Evolutionary conservation across 1,140 invertebrate genomes (phyloP).

Genomic region (Hesperophylax magnus): DNA sequence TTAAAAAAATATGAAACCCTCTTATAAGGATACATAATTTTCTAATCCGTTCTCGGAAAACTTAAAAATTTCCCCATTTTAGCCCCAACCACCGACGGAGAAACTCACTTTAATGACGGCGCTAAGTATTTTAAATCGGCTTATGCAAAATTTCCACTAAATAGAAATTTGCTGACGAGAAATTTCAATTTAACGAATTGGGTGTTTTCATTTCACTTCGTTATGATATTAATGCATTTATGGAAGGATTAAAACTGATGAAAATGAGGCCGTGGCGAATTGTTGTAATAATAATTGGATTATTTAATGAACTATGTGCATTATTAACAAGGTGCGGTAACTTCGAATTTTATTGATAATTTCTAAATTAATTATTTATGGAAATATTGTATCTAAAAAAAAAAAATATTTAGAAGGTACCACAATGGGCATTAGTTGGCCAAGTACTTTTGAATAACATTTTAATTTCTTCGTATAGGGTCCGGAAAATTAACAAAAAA

Average conservation of each 20-base stretch:
- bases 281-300: no score
- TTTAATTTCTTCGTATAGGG: no score
- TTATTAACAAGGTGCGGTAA: no score
- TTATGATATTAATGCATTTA: slow-evolving; percentile 28
- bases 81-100: background rate
- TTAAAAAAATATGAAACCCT: background rate
- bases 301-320: no score
- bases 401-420: no score
- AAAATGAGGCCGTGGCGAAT: background rate
- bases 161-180: slow-evolving; percentile 38
- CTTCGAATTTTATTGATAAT: no score
- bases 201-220: slow-evolving; percentile 7
- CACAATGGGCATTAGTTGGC: no score
- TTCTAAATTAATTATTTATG: no score
- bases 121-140: slow-evolving; percentile 44
- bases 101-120: slow-evolving; percentile 40
- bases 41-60: slow-evolving; percentile 38
- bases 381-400: no score
- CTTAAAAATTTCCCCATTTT: slow-evolving; percentile 43
- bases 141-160: slow-evolving; percentile 40
- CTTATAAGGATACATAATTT: background rate
- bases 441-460: no score
- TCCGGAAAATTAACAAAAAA: no score
- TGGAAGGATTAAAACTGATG: slow-evolving; percentile 10
- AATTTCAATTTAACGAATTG: slow-evolving; percentile 23